Evolutionary conservation across 1,140 invertebrate species (phyloP), one percentile per base, ranked within the genome.

Genomic region (Megalonaias nervosa): DNA sequence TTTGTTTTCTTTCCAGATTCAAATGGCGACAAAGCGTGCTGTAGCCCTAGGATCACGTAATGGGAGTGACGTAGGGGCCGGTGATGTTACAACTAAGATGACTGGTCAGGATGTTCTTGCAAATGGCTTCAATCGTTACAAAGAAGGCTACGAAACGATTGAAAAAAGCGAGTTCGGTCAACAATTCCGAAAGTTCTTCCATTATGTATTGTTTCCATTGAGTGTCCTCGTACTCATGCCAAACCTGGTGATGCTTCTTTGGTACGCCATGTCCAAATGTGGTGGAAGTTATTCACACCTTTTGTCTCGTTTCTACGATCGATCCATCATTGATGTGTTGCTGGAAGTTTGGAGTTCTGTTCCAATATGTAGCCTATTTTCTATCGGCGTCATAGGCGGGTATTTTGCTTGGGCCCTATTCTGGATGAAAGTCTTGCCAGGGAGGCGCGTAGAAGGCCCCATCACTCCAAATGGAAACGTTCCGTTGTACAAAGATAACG

Each of bases 401-500:
- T 91, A 89, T 79, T 75, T 79, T 38, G 26, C 80, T 0, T 89
- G 86, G 77, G 81, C 86, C 19, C 69, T 90, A 16, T 56, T 87
- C 16, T 72, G 88, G 73, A 90, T 89, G 88, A 80, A 78, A 17
- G n/a, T 89, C 9, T 74, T 93, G 3, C 92, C 93, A 12, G 90
- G 91, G 19, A 89, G 90, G 70, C 85, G 76, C 19, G 90, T 91
- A 55, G 68, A 89, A 62, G 93, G 93, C 9, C 93, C 93, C 2
- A 75, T 90, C 12, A 92, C 93, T 0, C 86, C 89, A 15, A 92
- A 91, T 77, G 93, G 92, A 58, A 90, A 91, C 74, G 86, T 83
- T 4, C 93, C 93, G 3, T 76, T 85, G 0, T 94, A 93, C 84
- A 88, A 90, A 82, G 92, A 92, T 79, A 93, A 93, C 84, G 93